These are phyloP conservation scores for Plodia interpunctella DNA, from an alignment of 1,140 invertebrate species.

Conservation along the genomic window DNA sequence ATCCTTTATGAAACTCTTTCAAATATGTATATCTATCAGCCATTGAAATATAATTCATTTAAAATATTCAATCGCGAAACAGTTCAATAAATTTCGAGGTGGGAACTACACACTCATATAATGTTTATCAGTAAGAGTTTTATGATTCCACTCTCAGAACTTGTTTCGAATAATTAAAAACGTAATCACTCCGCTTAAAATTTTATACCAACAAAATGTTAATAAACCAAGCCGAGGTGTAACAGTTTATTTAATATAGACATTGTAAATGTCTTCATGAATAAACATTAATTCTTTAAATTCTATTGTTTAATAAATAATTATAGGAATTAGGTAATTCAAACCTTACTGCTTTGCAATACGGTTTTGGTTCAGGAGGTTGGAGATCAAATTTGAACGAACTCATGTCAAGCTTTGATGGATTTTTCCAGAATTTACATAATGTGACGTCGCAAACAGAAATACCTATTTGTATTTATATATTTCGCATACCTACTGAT, in stretches of 20 bases:
- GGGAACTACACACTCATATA: neutral
- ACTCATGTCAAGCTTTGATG: slow-evolving; percentile 1
- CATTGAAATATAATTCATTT: too few species aligned
- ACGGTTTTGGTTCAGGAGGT: slow-evolving; percentile 4
- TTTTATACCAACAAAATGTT: slow-evolving; percentile 5
- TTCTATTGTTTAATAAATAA: slow-evolving; percentile 11
- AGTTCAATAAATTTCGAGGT: too few species aligned
- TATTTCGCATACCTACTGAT: too few species aligned
- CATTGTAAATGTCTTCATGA: slow-evolving; percentile 12
- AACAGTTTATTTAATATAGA: slow-evolving; percentile 14
- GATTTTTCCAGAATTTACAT: slow-evolving; percentile 7
- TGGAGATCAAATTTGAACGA: neutral
- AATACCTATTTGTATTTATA: neutral
- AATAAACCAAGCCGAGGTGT: slow-evolving; percentile 4
- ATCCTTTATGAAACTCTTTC: too few species aligned
- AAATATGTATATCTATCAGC: too few species aligned
- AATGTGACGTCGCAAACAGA: neutral
- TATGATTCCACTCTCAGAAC: neutral
- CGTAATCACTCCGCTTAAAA: neutral
- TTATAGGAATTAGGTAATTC: neutral
- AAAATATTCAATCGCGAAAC: too few species aligned
- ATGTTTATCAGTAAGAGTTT: neutral
- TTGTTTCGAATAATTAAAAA: neutral
- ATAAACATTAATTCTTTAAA: slow-evolving; percentile 10
- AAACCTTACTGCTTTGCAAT: slow-evolving; percentile 5